Conservation (phyloP, 2,888 invertebrate genomes). For the Lithophane ornitopus region DNA sequence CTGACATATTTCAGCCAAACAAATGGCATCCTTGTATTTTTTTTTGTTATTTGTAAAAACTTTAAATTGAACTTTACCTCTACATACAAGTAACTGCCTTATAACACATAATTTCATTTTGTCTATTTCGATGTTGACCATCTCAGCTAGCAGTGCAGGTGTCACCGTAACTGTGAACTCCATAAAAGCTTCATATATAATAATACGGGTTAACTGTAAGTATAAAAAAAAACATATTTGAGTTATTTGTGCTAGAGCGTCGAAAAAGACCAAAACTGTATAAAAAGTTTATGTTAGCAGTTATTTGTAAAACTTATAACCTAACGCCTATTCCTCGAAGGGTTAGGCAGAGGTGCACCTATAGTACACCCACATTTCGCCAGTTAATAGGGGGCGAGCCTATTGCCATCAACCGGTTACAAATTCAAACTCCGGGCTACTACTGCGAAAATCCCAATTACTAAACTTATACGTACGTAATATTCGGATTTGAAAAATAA, state of each 20-base stretch:
- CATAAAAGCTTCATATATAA: background rate
- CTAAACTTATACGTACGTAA: conserved; percentile 1
- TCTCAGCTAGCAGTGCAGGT: conserved; percentile 17
- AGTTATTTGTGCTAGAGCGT: background rate
- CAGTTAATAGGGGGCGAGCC: no score
- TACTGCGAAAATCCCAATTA: no score
- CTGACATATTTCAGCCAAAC: background rate
- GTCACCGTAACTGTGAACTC: background rate
- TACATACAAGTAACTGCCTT: conserved; percentile 24
- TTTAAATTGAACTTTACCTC: conserved; percentile 20
- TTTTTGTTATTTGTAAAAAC: background rate
- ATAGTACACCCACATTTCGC: no score
- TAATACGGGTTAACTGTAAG: background rate
- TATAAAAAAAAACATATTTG: background rate
- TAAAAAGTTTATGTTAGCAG: background rate
- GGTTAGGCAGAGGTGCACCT: no score
- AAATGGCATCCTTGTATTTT: background rate
- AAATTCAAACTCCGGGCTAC: no score
- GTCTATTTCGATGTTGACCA: conserved; percentile 28
- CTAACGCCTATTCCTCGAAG: no score
- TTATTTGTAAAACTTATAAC: no score
- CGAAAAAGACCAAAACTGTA: background rate
- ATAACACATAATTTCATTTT: conserved; percentile 14
- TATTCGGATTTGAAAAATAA: rapidly evolving
- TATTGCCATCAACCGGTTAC: no score